These are phyloP conservation scores for Cotesia chilonis DNA, from an alignment of 1,140 invertebrate genomes.

Conservation along the genomic window DNA sequence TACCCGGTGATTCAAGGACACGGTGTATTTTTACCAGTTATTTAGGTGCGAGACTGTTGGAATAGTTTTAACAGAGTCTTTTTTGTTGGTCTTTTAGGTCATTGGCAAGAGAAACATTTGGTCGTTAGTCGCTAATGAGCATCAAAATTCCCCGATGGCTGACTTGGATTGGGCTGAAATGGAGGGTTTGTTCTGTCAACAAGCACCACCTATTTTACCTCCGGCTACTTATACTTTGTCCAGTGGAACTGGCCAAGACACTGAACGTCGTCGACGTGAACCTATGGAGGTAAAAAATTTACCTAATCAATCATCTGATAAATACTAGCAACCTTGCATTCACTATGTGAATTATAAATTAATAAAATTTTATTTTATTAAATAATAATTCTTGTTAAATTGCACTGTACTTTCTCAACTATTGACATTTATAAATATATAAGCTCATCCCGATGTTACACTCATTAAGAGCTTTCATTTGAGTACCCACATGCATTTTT, in stretches of 20 bases:
- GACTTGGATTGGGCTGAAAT: slow-evolving; percentile 91
- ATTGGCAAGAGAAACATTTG: slow-evolving; percentile 91
- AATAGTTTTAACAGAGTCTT: slow-evolving; percentile 33
- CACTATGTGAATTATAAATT: no score
- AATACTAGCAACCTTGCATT: no score
- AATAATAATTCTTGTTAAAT: no score
- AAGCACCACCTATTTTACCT: slow-evolving; percentile 70
- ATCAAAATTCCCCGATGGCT: slow-evolving; percentile 80
- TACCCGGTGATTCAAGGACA: slow-evolving; percentile 37
- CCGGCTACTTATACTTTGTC: slow-evolving; percentile 67
- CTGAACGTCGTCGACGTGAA: slow-evolving; percentile 74
- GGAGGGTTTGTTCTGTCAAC: slow-evolving; percentile 91
- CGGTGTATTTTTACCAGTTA: slow-evolving; percentile 39
- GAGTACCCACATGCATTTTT: no score
- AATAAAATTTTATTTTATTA: no score
- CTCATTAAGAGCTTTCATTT: no score
- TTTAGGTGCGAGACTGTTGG: slow-evolving; percentile 36
- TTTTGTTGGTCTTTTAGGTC: slow-evolving; percentile 65
- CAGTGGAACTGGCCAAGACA: slow-evolving; percentile 62
- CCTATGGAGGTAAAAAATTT: slow-evolving; percentile 67
- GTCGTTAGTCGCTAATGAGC: slow-evolving; percentile 85
- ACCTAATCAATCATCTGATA: no score
- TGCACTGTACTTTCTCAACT: no score
- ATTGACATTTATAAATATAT: no score
- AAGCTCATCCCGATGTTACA: no score